Evolutionary conservation across 2,888 invertebrate species (phyloP), one percentile per base, ranked within the genome.

Genomic region (Trisateles emortualis): DNA sequence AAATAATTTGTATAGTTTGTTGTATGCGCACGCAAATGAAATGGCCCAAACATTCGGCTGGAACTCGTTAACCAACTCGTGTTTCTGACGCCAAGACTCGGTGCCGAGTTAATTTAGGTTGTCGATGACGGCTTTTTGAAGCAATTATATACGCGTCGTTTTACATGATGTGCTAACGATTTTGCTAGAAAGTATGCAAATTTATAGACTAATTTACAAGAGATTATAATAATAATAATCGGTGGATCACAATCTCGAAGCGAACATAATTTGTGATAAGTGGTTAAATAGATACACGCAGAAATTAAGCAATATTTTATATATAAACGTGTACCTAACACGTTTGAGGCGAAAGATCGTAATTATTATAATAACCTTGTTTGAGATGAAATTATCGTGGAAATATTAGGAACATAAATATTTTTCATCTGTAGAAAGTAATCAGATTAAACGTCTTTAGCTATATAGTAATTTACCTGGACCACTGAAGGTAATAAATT

Each of bases 1-100:
- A 75, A 81, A 84, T 84, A 81, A 82, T 84, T 84, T 81, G 84
- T 83, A 74, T 83, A 80, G 83, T 84, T 83, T 74, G 75, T 71
- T 71, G 75, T 76, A 79, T 79, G 75, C 73, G 77, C 76, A 79
- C 79, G 77, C 78, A 83, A 83, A 85, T 83, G 80, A 81, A 84
- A 83, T 76, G 73, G 71, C 64, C 68, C 72, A 74, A 81, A 75
- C 79, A 79, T 80, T 79, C 66, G 71, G 71, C 62, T 61, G 65
- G 64, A 83, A 81, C 79, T 86, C 78, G 76, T 86, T 84, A 83
- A 78, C 78, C 66, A 74, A 75, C 72, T 78, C 62, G 52, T 78
- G 79, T 74, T 76, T 69, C 67, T 77, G 74, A 79, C 68, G 71
- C 62, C 64, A 76, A 76, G 72, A 76, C 70, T 78, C 61, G 62